Conservation (phyloP, 2,797 vertebrate genomes). For the Chaenodraco wilsoni region DNA sequence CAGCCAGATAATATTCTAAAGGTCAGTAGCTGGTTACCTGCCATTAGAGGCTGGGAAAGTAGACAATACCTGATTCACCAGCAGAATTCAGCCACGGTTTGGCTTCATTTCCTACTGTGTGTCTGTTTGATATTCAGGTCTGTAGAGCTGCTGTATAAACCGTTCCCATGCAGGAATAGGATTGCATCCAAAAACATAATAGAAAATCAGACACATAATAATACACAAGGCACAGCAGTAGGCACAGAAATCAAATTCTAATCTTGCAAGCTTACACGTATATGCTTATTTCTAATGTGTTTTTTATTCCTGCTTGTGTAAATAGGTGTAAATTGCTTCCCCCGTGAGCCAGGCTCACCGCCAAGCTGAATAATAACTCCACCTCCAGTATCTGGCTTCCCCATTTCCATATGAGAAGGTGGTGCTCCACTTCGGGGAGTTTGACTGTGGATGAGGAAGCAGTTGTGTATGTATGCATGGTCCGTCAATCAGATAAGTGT, state of each 20-base stretch:
- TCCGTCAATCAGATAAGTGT: constrained; percentile 54
- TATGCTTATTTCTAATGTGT: constrained; percentile 30
- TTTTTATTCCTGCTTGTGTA: constrained; percentile 29
- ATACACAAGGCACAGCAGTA: constrained; percentile 38
- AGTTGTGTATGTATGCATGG: constrained; percentile 34
- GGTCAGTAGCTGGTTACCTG: constrained; percentile 26
- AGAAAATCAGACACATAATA: constrained; percentile 36
- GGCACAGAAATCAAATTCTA: constrained; percentile 54
- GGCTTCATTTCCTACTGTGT: constrained; percentile 24
- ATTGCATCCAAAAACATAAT: constrained; percentile 47
- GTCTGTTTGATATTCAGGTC: constrained; percentile 53
- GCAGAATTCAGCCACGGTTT: constrained; percentile 11
- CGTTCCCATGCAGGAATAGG: constrained; percentile 43
- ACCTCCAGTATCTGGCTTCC: constrained; percentile 22
- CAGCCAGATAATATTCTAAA: constrained; percentile 13
- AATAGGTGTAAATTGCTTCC: constrained; percentile 43
- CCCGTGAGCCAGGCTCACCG: constrained; percentile 32
- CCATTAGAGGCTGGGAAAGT: background rate
- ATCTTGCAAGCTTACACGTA: constrained; percentile 39
- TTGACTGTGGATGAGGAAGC: constrained; percentile 30
- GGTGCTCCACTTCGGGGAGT: constrained; percentile 30
- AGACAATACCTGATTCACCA: constrained; percentile 20
- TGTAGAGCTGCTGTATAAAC: constrained; percentile 47
- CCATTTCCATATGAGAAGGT: constrained; percentile 46
- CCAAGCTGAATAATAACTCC: constrained; percentile 45